Conservation (phyloP, 2,797 vertebrate species). For the Semaprochilodus insignis region DNA sequence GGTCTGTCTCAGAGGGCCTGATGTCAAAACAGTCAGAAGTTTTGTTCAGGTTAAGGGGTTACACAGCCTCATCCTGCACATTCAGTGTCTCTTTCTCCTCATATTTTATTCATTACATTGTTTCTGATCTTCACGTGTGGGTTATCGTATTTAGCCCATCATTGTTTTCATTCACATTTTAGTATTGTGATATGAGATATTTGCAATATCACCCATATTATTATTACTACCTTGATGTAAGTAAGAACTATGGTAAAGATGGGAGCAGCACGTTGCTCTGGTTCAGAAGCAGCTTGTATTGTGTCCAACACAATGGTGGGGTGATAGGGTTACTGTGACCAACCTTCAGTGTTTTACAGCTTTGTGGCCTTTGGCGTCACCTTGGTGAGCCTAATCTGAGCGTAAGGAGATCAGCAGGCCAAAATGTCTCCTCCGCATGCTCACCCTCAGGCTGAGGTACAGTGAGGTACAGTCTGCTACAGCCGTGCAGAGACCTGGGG, state of each 20-base stretch:
- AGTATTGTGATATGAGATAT: too few relatives aligned
- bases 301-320: slow-evolving; percentile 68
- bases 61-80: neutral
- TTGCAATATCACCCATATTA: too few relatives aligned
- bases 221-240: neutral
- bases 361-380: slow-evolving; percentile 62
- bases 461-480: neutral
- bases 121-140: too few relatives aligned
- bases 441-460: slow-evolving; percentile 58
- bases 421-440: slow-evolving; percentile 69
- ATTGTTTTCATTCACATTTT: too few relatives aligned
- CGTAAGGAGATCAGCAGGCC: slow-evolving; percentile 73
- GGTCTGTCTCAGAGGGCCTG: slow-evolving; percentile 28
- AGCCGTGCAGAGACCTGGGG: neutral
- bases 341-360: slow-evolving; percentile 54
- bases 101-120: too few relatives aligned
- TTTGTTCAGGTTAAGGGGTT: neutral
- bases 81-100: too few relatives aligned
- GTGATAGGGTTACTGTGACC: slow-evolving; percentile 69
- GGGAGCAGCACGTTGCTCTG: slow-evolving; percentile 1
- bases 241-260: neutral
- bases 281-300: slow-evolving; percentile 68
- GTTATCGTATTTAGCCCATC: too few relatives aligned
- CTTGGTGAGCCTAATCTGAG: slow-evolving; percentile 55
- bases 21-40: slow-evolving; percentile 36